Evolutionary conservation across 2,888 invertebrate species (phyloP).

Genomic region (Trypoxylon attenuatum): DNA sequence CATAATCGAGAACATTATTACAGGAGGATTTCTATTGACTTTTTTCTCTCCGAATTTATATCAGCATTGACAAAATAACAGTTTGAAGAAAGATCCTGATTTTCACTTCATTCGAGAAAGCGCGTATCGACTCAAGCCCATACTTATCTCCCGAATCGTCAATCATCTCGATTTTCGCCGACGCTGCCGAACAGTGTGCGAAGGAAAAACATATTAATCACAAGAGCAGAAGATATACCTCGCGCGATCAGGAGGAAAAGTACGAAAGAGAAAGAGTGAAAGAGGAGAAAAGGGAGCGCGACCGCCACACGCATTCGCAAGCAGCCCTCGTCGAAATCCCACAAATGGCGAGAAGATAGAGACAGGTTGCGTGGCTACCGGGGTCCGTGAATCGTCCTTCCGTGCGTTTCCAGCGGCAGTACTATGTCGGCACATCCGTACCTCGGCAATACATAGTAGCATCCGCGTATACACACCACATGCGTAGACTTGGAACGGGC

Average conservation of each 20-base stretch:
- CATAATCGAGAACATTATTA: too few species aligned
- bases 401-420: constrained; percentile 1
- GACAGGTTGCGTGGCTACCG: constrained; percentile 27
- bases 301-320: constrained; percentile 10
- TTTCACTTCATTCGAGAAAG: too few species aligned
- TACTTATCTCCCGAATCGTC: too few species aligned
- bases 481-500: neutral
- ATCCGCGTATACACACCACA: neutral
- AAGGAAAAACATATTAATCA: too few species aligned
- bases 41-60: too few species aligned
- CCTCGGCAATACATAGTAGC: constrained; percentile 7
- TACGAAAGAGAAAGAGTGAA: neutral
- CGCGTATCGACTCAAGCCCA: too few species aligned
- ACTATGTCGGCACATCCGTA: neutral
- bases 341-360: constrained; percentile 32
- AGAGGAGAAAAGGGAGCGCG: neutral
- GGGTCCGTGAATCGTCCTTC: constrained; percentile 3
- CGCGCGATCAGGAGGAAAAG: neutral
- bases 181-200: too few species aligned
- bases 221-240: too few species aligned
- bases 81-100: too few species aligned
- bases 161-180: too few species aligned
- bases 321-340: constrained; percentile 22
- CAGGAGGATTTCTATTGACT: too few species aligned
- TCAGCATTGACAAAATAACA: too few species aligned